Base-by-base conservation (phyloP, 2,797 vertebrate genomes). In the Acipenser transmontanus region DNA sequence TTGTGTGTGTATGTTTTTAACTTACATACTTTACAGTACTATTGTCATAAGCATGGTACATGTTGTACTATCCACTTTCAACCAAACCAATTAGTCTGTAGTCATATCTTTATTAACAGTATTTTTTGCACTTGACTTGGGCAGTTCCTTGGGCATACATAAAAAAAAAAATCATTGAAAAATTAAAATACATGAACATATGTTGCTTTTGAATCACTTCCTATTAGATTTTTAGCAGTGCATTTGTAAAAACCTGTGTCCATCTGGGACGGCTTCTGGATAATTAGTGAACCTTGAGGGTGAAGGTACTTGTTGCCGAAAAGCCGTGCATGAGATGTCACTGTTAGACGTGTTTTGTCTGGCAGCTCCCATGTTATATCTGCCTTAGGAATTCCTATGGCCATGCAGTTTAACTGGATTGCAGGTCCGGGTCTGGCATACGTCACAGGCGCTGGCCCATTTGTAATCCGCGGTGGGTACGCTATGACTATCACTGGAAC, bases 351-450 rank as follows among this genome's bases (percentile, higher is more conserved):
- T 0, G 83, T 87, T 76, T 86, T 89, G 71, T 93, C 93, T 0
- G 96, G 96, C 6, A 94, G 91, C 63, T 96, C 94, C 96, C 96
- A 99, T 0, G 86, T 86, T 12, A 99, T 77, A 72, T 95, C 91
- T 2, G 87, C 90, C 64, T 81, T 89, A 9, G 96, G 95, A 59
- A 89, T 80, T 1, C 92, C 95, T 50, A 87, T 85, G 17, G 90
- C 91, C 51, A 79, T 71, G 69, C 96, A 99, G 77, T 87, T 91
- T 52, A 99, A 69, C 74, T 93, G 93, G 11, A 98, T 84, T 0
- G 91, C 88, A 51, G 89, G 88, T 14, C 96, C 96, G 1, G 74
- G 87, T 64, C 89, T 88, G 0, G 90, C 83, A 6, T 95, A 91
- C 10, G 90, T 90, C 66, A 94, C 84, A 0, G 94, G 82, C 0